Base-by-base conservation (phyloP, 1,140 invertebrate genomes). In the Drosophila neocordata region DNA sequence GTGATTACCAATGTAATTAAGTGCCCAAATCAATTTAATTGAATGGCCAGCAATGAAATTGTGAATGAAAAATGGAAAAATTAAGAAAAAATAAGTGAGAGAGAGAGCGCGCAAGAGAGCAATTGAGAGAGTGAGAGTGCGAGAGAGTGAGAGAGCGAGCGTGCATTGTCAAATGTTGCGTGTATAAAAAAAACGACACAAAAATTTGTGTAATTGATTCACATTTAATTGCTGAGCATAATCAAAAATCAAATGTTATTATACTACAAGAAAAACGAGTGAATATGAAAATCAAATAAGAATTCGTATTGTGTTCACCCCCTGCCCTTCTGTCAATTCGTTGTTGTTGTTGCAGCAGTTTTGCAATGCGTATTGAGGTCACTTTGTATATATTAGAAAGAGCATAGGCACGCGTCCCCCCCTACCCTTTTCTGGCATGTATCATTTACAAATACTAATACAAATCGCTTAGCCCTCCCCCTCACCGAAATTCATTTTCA, bases 141-240 rank as follows among this genome's bases (percentile, higher is more conserved):
- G 18, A 59, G 58, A 71, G 56, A 35, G 65, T 61, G 75, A 44
- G 13, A 44, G 18, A 48, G 41, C 18, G 41, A 48, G 15, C 41
- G 41, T 48, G 41, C 41, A 48, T 38, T 38, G 37, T 38, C 37
- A 38, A 38, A 77, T 83, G 82, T 83, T 83, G 81, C 77, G 78
- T 82, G 79, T 70, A 82, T 81, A 69, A 83, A 83, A 64, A 84
- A 75, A 85, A 75, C 80, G 80, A 84, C 69, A 76, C 57, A 75
- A 85, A 87, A 82, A 55, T 82, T 81, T 66, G 72, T 80, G 77
- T 84, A 85, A 84, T 84, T 84, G 85, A 84, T 85, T 84, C 69
- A 57, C 62, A 82, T 83, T 88, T 85, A 82, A 85, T 79, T 82
- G 79, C 62, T 70, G 55, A 76, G 20, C 20, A 15, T 67, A 80